phyloP scores from a whole-genome alignment of 2,113 vertebrate species.

The Corydoras sp. region DNA sequence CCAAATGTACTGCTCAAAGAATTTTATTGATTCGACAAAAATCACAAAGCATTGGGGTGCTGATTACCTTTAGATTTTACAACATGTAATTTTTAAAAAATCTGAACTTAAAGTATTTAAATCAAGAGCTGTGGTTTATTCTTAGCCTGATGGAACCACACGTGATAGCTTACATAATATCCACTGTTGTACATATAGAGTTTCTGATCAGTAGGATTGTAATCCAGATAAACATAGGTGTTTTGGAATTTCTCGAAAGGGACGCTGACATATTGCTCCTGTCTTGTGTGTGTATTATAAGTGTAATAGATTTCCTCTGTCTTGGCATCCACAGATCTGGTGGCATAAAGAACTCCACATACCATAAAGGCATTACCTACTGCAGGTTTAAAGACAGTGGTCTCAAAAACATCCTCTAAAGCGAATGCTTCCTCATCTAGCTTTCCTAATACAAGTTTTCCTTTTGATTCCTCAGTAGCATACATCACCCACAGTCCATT shows the following conservation, averaged over 20 bases:
- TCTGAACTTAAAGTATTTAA: not conserved
- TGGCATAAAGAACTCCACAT: constrained; percentile 70
- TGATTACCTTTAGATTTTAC: no score
- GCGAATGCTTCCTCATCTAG: constrained; percentile 60
- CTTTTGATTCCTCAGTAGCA: constrained; percentile 57
- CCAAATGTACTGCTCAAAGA: not conserved
- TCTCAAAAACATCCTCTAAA: constrained; percentile 59
- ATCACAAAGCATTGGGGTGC: not conserved
- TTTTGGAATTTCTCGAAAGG: constrained; percentile 64
- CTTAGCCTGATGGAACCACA: constrained; percentile 56
- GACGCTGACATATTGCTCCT: constrained; percentile 55
- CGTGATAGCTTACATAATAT: constrained; percentile 58
- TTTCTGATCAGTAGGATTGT: constrained; percentile 69
- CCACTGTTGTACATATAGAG: constrained; percentile 74
- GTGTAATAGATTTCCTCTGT: constrained; percentile 70
- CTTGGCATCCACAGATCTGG: constrained; percentile 54
- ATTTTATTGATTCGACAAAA: not conserved
- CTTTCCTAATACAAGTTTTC: constrained; percentile 61
- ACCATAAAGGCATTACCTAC: constrained; percentile 68
- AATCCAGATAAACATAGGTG: constrained; percentile 60
- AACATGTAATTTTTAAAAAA: not conserved
- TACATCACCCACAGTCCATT: constrained; percentile 66
- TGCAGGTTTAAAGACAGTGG: constrained; percentile 54
- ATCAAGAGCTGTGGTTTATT: constrained; percentile 25
- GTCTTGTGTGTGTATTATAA: constrained; percentile 58